Conservation (phyloP, 2,113 vertebrate species). For the Sigmodon hispidus region DNA sequence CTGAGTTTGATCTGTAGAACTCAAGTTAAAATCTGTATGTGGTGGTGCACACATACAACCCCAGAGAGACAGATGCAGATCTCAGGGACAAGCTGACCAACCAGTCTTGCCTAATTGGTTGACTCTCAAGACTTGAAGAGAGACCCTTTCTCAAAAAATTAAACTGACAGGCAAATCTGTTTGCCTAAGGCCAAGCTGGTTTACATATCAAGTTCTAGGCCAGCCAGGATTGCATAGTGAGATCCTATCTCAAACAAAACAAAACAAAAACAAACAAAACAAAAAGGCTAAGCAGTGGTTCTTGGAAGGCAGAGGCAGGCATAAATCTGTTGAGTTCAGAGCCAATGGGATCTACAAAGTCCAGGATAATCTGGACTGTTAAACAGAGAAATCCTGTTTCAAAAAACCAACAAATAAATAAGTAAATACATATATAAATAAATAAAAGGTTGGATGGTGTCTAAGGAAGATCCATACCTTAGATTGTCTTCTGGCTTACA, state of each 20-base stretch:
- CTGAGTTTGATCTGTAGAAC: background rate
- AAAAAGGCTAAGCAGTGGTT: too few species aligned
- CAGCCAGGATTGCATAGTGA: background rate
- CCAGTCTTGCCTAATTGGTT: background rate
- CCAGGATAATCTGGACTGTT: too few species aligned
- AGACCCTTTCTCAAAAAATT: background rate
- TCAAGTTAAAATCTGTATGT: background rate
- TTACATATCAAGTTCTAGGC: background rate
- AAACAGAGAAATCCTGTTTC: too few species aligned
- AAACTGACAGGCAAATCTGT: background rate
- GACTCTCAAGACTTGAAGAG: background rate
- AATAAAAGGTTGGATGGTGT: background rate
- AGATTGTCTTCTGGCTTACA: background rate
- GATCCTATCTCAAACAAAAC: background rate
- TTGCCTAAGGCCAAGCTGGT: background rate
- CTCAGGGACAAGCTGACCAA: too few species aligned
- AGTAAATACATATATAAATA: too few species aligned
- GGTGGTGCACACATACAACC: background rate
- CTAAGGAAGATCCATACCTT: background rate
- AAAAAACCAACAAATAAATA: too few species aligned
- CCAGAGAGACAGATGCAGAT: background rate
- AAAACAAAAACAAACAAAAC: background rate
- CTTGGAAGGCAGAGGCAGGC: too few species aligned
- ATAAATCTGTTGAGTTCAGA: too few species aligned
- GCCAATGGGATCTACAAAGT: too few species aligned